Base-by-base conservation (phyloP, 1,140 invertebrate species). In the Cyclargus thomasi region DNA sequence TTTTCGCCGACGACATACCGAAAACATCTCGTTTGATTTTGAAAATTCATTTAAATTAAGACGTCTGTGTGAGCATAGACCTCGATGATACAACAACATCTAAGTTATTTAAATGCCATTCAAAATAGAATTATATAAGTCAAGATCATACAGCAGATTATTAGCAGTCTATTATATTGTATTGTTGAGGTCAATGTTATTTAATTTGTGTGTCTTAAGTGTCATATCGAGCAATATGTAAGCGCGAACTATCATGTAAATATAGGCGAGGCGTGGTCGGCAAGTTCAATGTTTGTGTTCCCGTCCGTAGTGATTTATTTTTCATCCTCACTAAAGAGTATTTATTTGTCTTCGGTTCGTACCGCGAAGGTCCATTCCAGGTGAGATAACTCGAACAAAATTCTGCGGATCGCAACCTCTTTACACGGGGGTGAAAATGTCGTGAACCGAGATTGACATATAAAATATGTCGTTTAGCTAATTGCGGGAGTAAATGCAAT, bases 221-320 rank as follows among this genome's bases (percentile, higher is more conserved):
- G 14, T 47, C 14, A 47, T 47, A 47, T 64, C 63, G 53, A 47
- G 22, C 63, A 64, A 63, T 17, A 20, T 64, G 29, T 29, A 29
- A 29, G 29, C 29, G 29, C 29, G 29, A 53, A 23, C 21, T 63
- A 68, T 64, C 35, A 65, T 69, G 72, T 71, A 55, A 20, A 72
- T 64, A 55, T 39, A 53, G 68, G 77, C 70, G 74, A 74, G 74
- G 78, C 76, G 84, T 77, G 83, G 82, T 80, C 69, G 81, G 78
- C 74, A 65, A 70, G 10, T 77, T 81, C 77, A 64, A 72, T 70
- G 78, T 84, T 88, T 88, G 78, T 86, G 84, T 89, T 89, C 85
- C 86, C 86, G 86, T 89, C 85, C 86, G 77, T 89, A 87, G 85
- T 63, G 74, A 79, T 76, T 83, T 87, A 86, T 76, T 69, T 83